Conservation (phyloP, 2,888 invertebrate genomes). For the Rhaphigaster nebulosa region DNA sequence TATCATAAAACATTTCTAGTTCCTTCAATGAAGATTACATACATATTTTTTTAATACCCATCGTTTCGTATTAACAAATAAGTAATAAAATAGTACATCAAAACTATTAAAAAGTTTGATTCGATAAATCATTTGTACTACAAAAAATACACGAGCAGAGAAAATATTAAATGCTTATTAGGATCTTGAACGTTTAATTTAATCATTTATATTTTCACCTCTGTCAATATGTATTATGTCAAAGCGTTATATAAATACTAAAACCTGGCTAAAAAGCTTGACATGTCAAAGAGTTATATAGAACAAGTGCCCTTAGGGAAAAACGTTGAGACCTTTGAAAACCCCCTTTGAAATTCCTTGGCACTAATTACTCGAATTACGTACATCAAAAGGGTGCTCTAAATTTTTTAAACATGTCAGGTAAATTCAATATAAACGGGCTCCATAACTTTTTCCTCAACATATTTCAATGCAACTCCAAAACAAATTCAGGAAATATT, state of each 20-base stretch:
- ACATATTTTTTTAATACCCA: too few species aligned
- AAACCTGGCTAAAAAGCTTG: not conserved
- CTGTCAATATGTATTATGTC: not conserved
- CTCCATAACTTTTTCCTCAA: not conserved
- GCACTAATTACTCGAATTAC: not conserved
- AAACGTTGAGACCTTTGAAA: not conserved
- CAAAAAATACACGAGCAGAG: too few species aligned
- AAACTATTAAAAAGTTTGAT: too few species aligned
- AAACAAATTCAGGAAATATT: constrained; percentile 5
- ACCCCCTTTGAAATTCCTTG: not conserved
- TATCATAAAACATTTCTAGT: too few species aligned
- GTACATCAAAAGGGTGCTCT: not conserved
- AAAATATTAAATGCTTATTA: not conserved
- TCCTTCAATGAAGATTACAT: too few species aligned
- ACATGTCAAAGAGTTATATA: constrained; percentile 12
- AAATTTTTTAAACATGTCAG: not conserved
- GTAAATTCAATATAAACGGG: not conserved
- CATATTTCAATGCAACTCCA: not conserved
- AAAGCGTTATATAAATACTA: not conserved
- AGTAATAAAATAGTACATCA: too few species aligned
- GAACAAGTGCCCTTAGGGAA: not conserved
- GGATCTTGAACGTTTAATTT: not conserved
- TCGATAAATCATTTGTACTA: too few species aligned
- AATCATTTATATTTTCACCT: not conserved
- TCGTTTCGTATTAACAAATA: too few species aligned